Evolutionary conservation across 64 coral and sea anemone species (phyloP).

Genomic region (Catalaphyllia jardinei): DNA sequence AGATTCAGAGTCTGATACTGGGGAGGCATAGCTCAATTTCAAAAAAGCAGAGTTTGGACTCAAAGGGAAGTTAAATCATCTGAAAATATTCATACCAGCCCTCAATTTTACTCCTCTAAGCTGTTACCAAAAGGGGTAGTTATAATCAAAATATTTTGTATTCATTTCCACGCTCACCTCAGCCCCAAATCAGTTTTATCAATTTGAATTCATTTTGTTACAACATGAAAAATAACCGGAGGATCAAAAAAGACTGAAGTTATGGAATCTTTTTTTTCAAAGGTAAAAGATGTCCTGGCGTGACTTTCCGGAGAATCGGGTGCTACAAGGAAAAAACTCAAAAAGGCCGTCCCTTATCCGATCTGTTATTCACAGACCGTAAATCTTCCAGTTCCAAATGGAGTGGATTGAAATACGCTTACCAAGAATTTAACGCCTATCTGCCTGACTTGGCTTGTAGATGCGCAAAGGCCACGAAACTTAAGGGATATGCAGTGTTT

Average conservation of each 20-base stretch:
- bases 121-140: no score
- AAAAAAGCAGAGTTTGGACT: no score
- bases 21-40: no score
- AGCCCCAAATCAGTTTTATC: no score
- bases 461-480: background rate
- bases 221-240: background rate
- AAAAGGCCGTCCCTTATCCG: background rate
- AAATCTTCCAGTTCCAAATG: background rate
- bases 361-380: background rate
- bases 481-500: background rate
- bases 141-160: no score
- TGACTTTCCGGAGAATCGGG: background rate
- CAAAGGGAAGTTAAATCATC: no score
- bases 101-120: no score
- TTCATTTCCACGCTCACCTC: no score
- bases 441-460: conserved; percentile 1
- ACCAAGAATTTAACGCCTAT: background rate
- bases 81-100: no score
- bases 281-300: background rate
- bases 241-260: background rate
- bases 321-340: background rate
- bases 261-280: background rate
- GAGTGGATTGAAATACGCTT: background rate
- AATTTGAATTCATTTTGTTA: no score
- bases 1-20: no score